Conservation (phyloP, 2,888 invertebrate genomes). For the Tridacna gigas region DNA sequence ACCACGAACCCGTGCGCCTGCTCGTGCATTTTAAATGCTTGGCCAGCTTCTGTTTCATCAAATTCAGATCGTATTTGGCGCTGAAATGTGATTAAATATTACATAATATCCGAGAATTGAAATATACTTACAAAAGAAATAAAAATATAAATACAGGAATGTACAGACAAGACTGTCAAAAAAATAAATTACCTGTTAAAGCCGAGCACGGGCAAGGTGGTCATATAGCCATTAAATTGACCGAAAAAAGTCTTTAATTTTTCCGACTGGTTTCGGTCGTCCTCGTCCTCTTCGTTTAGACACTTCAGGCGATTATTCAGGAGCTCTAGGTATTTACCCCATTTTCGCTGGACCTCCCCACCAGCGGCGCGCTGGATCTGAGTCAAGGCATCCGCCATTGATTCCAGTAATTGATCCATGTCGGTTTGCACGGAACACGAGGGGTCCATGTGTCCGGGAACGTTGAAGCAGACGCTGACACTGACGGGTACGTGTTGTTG, state of each 20-base stretch:
- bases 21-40: conserved; percentile 39
- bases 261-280: neutral
- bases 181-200: conserved; percentile 31
- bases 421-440: conserved; percentile 40
- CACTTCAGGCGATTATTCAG: neutral
- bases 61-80: conserved; percentile 49
- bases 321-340: conserved; percentile 12
- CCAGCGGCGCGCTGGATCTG: conserved; percentile 1
- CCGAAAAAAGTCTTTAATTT: conserved; percentile 26
- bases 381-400: conserved; percentile 25
- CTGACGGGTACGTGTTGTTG: conserved; percentile 50
- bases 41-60: conserved; percentile 41
- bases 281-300: conserved; percentile 22
- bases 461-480: conserved; percentile 45
- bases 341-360: conserved; percentile 12
- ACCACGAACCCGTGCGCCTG: conserved; percentile 33
- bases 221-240: conserved; percentile 32
- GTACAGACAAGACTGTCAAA: too few species aligned
- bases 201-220: conserved; percentile 38
- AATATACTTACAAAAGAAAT: too few species aligned
- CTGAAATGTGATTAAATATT: too few species aligned
- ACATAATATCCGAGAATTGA: too few species aligned
- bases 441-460: conserved; percentile 34
- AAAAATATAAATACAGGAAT: too few species aligned
- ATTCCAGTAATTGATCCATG: conserved; percentile 18